A percentile compares a stretch with the other conserved stretches of the same genome.
phyloP scores from a whole-genome alignment of 1,140 invertebrate species.

The Uloborus diversus region DNA sequence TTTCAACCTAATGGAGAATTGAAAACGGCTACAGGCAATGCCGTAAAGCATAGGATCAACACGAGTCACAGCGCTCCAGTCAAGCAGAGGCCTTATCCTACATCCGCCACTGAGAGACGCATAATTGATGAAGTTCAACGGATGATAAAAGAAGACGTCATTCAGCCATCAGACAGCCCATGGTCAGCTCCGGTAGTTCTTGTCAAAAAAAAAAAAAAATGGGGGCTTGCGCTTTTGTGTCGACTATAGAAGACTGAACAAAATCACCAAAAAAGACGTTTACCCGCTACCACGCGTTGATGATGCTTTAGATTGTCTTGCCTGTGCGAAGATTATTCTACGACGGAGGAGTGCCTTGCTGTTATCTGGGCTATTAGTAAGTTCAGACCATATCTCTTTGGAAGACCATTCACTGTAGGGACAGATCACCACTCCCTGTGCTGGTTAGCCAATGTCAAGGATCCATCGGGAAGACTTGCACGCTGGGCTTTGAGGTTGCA shows the following conservation, averaged over 20 bases:
- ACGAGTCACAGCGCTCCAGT: not conserved
- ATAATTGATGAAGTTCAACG: slow-evolving; percentile 2
- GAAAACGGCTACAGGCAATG: not conserved
- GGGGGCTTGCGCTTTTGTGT: slow-evolving; percentile 60
- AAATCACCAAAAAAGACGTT: slow-evolving; percentile 60
- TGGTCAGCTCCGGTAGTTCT: slow-evolving; percentile 67
- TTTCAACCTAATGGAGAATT: not conserved
- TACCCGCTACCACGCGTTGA: slow-evolving; percentile 60
- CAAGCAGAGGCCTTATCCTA: not conserved
- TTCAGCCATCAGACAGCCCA: slow-evolving; percentile 64
- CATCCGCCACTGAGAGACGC: not conserved
- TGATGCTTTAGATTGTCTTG: slow-evolving; percentile 40
- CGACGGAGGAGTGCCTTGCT: slow-evolving; percentile 59
- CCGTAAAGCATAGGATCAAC: not conserved
- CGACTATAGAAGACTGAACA: slow-evolving; percentile 53
- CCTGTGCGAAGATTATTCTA: slow-evolving; percentile 58
- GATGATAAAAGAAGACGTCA: slow-evolving; percentile 65
- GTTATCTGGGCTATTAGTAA: slow-evolving; percentile 1
- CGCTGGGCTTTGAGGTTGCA: slow-evolving; percentile 58
- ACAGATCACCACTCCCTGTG: slow-evolving; percentile 19
- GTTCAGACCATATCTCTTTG: not conserved
- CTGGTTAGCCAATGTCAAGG: slow-evolving; percentile 64
- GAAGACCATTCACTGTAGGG: not conserved
- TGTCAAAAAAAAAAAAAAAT: slow-evolving; percentile 65
- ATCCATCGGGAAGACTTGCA: slow-evolving; percentile 61